A percentile compares a stretch with the other conserved stretches of the same genome.
Evolutionary conservation across 2,113 vertebrate genomes (phyloP).

Genomic region (Syngnathus typhle): DNA sequence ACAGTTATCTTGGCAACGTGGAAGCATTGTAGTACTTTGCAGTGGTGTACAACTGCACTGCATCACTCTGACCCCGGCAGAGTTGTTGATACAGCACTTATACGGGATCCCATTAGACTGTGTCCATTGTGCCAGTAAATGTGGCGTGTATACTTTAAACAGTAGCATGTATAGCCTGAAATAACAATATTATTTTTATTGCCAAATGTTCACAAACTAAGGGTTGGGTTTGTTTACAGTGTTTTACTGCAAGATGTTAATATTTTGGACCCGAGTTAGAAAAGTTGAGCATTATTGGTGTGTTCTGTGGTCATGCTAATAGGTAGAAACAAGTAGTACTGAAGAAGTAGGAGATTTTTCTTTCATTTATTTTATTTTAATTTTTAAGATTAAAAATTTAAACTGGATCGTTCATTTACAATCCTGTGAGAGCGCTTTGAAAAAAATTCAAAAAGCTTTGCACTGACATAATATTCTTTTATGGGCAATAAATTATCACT

Average conservation of each 20-base stretch:
- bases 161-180: neutral
- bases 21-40: neutral
- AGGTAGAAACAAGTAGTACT: neutral
- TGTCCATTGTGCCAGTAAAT: neutral
- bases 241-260: neutral
- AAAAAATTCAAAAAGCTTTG: slow-evolving; percentile 4
- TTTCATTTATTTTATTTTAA: neutral
- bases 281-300: neutral
- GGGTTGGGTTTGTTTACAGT: no score
- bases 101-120: neutral
- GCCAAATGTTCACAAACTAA: neutral
- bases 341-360: neutral
- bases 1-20: neutral
- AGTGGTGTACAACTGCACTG: neutral
- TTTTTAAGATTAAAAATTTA: neutral
- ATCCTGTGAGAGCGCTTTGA: neutral
- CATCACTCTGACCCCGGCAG: neutral
- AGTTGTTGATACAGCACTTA: neutral
- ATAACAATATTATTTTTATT: neutral
- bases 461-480: neutral
- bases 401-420: neutral
- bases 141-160: neutral
- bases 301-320: neutral
- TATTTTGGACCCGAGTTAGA: neutral
- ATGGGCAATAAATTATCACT: neutral